These are phyloP conservation scores for Falco cherrug DNA, from an alignment of 2,797 vertebrate genomes.

Conservation along the genomic window DNA sequence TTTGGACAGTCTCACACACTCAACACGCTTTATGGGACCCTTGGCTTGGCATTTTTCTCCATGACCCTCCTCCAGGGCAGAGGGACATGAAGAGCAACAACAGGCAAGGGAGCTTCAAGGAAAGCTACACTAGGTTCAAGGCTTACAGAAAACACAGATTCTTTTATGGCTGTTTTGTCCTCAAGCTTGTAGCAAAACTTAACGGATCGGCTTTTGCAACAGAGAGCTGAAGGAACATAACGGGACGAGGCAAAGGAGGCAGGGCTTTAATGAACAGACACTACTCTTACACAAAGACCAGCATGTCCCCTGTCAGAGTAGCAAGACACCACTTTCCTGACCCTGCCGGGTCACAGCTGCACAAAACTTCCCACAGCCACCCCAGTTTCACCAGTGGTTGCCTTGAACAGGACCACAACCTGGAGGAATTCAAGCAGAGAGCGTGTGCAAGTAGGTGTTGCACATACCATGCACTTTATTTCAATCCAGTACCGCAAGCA, in stretches of 20 bases:
- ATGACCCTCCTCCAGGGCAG: neutral
- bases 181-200: neutral
- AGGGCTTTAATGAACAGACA: neutral
- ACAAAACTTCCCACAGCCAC: neutral
- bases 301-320: neutral
- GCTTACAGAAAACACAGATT: neutral
- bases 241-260: neutral
- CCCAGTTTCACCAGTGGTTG: neutral
- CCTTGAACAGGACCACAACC: neutral
- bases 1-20: neutral
- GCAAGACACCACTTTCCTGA: neutral
- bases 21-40: accelerated
- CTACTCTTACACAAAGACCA: neutral
- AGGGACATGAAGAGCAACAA: neutral
- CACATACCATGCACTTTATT: neutral
- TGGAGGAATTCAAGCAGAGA: neutral
- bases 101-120: neutral
- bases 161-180: neutral
- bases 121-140: neutral
- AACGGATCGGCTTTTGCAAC: neutral
- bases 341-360: neutral
- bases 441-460: accelerated
- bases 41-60: neutral
- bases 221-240: neutral
- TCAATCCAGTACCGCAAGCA: neutral